phyloP scores from a whole-genome alignment of 1,140 invertebrate genomes.

The Carposina sasakii region DNA sequence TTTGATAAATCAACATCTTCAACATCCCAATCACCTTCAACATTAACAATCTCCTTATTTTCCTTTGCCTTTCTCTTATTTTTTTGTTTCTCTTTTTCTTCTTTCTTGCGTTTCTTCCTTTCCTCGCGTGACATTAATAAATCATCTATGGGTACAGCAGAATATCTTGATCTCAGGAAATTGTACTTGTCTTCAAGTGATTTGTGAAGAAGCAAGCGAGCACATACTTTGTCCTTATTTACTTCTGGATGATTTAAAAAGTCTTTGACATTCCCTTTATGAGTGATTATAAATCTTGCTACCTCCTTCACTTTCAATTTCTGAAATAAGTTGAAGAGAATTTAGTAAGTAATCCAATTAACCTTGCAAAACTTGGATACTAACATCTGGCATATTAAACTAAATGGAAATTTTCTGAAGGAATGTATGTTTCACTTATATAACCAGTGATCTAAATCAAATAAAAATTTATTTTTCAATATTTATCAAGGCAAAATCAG shows the following conservation, averaged over 20 bases:
- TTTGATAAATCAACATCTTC: conserved; percentile 33
- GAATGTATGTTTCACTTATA: too few relatives aligned
- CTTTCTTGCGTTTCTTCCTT: conserved; percentile 55
- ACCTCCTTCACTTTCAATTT: conserved; percentile 60
- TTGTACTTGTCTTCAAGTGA: conserved; percentile 55
- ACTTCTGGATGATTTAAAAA: conserved; percentile 55
- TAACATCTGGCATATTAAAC: too few relatives aligned
- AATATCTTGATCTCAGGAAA: conserved; percentile 45
- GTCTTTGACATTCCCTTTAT: conserved; percentile 46
- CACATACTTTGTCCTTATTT: conserved; percentile 54
- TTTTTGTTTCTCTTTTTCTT: conserved; percentile 49
- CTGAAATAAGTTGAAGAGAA: conserved; percentile 31
- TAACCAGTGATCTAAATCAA: too few relatives aligned
- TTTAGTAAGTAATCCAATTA: not conserved
- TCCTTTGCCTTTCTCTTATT: conserved; percentile 46
- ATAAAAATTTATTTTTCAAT: too few relatives aligned
- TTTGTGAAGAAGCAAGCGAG: conserved; percentile 55
- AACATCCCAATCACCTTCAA: conserved; percentile 46
- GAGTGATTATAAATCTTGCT: conserved; percentile 55
- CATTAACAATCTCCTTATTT: conserved; percentile 28
- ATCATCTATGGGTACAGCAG: conserved; percentile 53
- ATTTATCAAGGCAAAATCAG: too few relatives aligned
- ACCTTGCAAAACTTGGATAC: not conserved
- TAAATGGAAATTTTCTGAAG: too few relatives aligned
- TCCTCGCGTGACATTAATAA: conserved; percentile 60